Evolutionary conservation across 2,113 vertebrate species (phyloP).

Genomic region (Pycnonotus jocosus): DNA sequence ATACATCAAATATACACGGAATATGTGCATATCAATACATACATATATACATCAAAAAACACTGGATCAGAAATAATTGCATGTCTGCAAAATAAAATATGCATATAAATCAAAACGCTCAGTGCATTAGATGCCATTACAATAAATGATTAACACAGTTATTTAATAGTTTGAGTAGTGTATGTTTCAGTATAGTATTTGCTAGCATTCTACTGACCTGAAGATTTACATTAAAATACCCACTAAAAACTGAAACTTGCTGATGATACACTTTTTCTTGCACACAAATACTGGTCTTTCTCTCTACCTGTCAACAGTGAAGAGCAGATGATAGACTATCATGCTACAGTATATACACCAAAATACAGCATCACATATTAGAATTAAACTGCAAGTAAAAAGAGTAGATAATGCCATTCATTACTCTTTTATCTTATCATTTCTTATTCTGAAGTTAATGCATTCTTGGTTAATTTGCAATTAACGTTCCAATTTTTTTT

Average conservation of each 20-base stretch:
- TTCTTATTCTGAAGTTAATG: neutral
- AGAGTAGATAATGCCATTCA: neutral
- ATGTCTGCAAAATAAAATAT: conserved; percentile 66
- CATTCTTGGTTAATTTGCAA: neutral
- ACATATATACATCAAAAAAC: conserved; percentile 56
- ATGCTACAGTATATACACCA: neutral
- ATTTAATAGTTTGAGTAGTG: conserved; percentile 51
- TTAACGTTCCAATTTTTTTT: neutral
- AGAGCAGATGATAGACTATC: neutral
- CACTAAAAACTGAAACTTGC: conserved; percentile 31
- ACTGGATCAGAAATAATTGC: conserved; percentile 68
- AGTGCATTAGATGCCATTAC: conserved; percentile 67
- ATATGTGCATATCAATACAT: conserved; percentile 45
- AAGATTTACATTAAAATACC: conserved; percentile 22
- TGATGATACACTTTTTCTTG: conserved; percentile 20
- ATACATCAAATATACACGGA: conserved; percentile 24
- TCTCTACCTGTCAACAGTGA: neutral
- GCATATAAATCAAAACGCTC: conserved; percentile 62
- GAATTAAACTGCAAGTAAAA: neutral
- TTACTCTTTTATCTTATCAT: neutral
- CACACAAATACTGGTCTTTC: conserved; percentile 15
- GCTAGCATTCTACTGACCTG: conserved; percentile 42
- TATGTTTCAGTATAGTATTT: conserved; percentile 51
- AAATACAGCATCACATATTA: neutral
- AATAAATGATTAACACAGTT: conserved; percentile 57